Percentiles rank a stretch among this genome's conserved stretches.
Conservation (phyloP, 2,888 invertebrate species). For the Ecdyonurus torrentis region DNA sequence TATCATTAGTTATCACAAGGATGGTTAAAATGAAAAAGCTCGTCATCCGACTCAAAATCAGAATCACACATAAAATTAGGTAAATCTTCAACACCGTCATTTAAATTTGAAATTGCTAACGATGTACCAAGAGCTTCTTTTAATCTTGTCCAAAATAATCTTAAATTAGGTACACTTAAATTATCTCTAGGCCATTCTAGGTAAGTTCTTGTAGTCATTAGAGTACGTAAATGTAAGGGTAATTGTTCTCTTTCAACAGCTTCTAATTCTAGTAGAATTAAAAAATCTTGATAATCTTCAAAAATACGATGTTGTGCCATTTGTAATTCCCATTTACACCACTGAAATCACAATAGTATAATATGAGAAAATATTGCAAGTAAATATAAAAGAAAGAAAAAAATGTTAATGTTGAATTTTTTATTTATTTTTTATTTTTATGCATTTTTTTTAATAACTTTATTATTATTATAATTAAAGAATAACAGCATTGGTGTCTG, state of each 20-base stretch:
- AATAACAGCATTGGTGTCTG: too few species aligned
- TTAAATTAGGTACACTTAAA: background rate
- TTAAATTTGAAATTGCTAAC: background rate
- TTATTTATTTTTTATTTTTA: too few species aligned
- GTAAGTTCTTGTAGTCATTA: conserved; percentile 7
- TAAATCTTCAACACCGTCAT: background rate
- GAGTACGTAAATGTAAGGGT: conserved; percentile 3
- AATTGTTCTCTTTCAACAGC: background rate
- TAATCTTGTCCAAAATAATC: background rate
- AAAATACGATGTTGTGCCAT: background rate
- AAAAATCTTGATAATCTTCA: background rate
- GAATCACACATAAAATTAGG: too few species aligned
- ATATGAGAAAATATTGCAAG: too few species aligned
- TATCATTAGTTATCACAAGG: too few species aligned
- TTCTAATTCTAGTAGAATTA: background rate
- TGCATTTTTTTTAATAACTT: too few species aligned
- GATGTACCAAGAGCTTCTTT: background rate
- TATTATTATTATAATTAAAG: too few species aligned
- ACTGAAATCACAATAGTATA: too few species aligned
- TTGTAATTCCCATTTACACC: background rate
- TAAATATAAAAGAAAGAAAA: too few species aligned
- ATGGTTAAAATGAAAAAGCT: too few species aligned
- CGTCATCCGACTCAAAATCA: too few species aligned
- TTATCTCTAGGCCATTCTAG: conserved; percentile 4
- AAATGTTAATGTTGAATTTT: too few species aligned